Evolutionary conservation across 2,113 vertebrate species (phyloP), one percentile per base, ranked within the genome.

Genomic region (Elanus axillaris): DNA sequence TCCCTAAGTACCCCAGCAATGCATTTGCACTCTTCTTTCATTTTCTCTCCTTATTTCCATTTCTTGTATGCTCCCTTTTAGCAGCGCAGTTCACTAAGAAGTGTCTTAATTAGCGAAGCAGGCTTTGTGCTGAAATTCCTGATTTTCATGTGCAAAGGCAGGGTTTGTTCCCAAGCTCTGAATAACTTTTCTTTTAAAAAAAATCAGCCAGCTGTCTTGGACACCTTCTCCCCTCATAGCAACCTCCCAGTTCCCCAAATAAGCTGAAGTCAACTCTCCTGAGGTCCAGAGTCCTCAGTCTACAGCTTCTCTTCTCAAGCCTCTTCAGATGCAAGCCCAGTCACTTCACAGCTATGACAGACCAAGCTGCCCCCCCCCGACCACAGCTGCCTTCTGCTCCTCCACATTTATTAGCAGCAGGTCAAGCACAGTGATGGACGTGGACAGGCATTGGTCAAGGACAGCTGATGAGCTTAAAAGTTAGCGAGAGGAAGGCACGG

Each of bases 31-130:
- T 71, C 68, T 15, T 79, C 93, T 94, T 95, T 96, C 88, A 95
- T 74, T 91, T 91, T 45, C 42, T 58, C 59, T 79, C 95, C 86
- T 95, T 83, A 96, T 97, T 97, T 95, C 93, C 95, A 96, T 96
- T 96, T 92, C 84, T 95, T 97, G 25, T 94, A 66, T 91, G 86
- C 71, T 94, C 72, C 79, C 68, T 96, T 96, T 96, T 89, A 94
- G n/a, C 55, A 84, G 89, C 89, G 84, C 68, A 7, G 45, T 53
- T 97, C 59, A 2, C 75, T 92, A 91, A 92, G 82, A 82, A 96
- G 91, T 42, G 19, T 94, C 93, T 94, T 95, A 96, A 97, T 96
- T 96, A 97, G 86, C 76, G 72, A 59, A 91, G 94, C 50, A 52
- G 83, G 93, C 93, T 97, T 96, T 95, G 94, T 97, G 89, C 79